These are phyloP conservation scores for Entosphenus tridentatus DNA, from an alignment of 2,113 vertebrate species.

Conservation along the genomic window DNA sequence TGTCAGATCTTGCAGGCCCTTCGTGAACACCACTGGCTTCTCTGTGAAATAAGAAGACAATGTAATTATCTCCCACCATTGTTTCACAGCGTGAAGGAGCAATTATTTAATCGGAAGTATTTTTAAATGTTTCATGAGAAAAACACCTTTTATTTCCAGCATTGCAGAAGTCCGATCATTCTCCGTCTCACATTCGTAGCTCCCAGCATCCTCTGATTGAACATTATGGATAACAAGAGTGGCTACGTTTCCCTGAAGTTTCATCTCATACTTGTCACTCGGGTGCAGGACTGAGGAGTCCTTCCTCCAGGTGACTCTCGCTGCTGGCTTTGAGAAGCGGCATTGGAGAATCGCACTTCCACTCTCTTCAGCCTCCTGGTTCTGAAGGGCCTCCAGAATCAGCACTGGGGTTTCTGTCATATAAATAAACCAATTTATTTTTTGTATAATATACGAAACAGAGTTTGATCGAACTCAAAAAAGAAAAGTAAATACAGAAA, in stretches of 20 bases:
- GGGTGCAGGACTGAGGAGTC: conserved; percentile 21
- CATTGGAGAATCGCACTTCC: conserved; percentile 20
- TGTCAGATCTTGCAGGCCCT: neutral
- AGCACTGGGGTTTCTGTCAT: conserved; percentile 30
- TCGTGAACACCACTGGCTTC: too few species aligned
- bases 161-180: neutral
- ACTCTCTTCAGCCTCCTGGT: conserved; percentile 28
- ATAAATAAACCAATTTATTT: neutral
- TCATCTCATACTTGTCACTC: conserved; percentile 46
- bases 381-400: conserved; percentile 39
- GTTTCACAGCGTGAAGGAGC: too few species aligned
- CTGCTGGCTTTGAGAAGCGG: conserved; percentile 18
- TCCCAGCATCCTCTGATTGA: neutral
- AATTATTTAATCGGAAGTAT: neutral
- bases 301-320: conserved; percentile 30
- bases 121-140: neutral
- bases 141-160: conserved; percentile 8
- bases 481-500: too few species aligned
- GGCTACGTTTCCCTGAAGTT: conserved; percentile 12
- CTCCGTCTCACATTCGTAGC: conserved; percentile 2
- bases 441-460: too few species aligned
- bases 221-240: neutral
- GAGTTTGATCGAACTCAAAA: too few species aligned
- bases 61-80: too few species aligned
- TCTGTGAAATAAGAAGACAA: too few species aligned